Evolutionary conservation across 2,888 invertebrate genomes (phyloP).

Genomic region (Laspeyria flexula): DNA sequence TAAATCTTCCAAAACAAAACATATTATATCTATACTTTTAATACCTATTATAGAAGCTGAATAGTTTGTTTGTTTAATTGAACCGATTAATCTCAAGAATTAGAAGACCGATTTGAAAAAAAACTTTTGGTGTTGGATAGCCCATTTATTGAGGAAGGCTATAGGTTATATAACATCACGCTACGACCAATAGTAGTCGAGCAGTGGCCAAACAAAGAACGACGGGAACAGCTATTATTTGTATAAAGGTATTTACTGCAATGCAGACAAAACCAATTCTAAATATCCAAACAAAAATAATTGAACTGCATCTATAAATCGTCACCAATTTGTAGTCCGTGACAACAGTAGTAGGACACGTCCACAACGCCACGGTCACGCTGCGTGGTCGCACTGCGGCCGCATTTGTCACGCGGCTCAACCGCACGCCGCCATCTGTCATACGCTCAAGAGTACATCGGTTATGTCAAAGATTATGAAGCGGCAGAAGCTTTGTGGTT

Average conservation of each 20-base stretch:
- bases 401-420: slow-evolving; percentile 78
- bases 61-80: no score
- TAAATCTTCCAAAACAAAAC: no score
- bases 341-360: slow-evolving; percentile 17
- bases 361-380: slow-evolving; percentile 35
- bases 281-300: slow-evolving; percentile 6
- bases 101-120: no score
- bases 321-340: slow-evolving; percentile 18
- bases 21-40: no score
- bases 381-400: slow-evolving; percentile 48
- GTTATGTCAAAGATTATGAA: slow-evolving; percentile 50
- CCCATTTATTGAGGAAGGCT: no score
- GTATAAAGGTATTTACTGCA: slow-evolving; percentile 1
- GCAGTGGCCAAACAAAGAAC: no score
- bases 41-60: no score
- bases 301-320: slow-evolving; percentile 19
- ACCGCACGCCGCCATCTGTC: slow-evolving; percentile 76
- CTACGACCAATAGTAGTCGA: no score
- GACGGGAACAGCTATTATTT: no score
- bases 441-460: slow-evolving; percentile 65
- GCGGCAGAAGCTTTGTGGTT: neutral
- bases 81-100: no score
- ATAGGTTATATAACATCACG: no score
- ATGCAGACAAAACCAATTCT: slow-evolving; percentile 4
- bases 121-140: no score